phyloP scores from a whole-genome alignment of 2,888 invertebrate genomes.

The Chesias legatella region DNA sequence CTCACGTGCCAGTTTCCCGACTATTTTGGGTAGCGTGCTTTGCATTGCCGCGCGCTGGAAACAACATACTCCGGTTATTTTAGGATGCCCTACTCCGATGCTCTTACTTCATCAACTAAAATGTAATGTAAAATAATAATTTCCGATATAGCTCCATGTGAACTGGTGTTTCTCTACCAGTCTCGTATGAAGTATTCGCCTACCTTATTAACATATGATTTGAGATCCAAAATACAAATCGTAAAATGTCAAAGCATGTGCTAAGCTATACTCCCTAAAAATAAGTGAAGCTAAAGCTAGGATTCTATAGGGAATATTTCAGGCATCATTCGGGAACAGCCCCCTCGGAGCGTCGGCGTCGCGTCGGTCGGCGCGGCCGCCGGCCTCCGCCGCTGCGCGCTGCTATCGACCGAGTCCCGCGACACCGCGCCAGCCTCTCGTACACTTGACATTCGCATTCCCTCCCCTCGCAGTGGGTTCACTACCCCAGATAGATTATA shows the following conservation, averaged over 20 bases:
- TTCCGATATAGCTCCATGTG: too few species aligned
- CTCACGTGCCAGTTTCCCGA: conserved; percentile 41
- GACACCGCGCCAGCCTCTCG: conserved; percentile 35
- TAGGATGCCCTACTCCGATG: conserved; percentile 64
- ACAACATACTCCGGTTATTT: conserved; percentile 65
- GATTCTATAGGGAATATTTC: neutral
- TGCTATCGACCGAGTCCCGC: conserved; percentile 45
- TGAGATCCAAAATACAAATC: too few species aligned
- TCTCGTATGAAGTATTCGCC: too few species aligned
- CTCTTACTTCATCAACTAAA: conserved; percentile 43
- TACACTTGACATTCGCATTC: conserved; percentile 63
- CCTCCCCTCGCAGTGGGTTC: conserved; percentile 39
- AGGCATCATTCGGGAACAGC: conserved; percentile 10
- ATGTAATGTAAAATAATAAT: too few species aligned
- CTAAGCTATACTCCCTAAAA: too few species aligned
- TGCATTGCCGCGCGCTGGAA: conserved; percentile 74
- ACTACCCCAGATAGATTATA: conserved; percentile 31
- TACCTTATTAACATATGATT: too few species aligned
- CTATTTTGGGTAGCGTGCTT: conserved; percentile 69
- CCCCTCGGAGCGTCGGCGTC: conserved; percentile 1
- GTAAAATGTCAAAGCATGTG: too few species aligned
- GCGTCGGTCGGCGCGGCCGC: conserved; percentile 4
- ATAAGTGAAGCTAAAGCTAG: too few species aligned
- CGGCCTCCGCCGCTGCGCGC: conserved; percentile 19
- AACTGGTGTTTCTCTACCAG: too few species aligned